phyloP scores from a whole-genome alignment of 2,797 vertebrate species.

The Microctenopoma lineatum region DNA sequence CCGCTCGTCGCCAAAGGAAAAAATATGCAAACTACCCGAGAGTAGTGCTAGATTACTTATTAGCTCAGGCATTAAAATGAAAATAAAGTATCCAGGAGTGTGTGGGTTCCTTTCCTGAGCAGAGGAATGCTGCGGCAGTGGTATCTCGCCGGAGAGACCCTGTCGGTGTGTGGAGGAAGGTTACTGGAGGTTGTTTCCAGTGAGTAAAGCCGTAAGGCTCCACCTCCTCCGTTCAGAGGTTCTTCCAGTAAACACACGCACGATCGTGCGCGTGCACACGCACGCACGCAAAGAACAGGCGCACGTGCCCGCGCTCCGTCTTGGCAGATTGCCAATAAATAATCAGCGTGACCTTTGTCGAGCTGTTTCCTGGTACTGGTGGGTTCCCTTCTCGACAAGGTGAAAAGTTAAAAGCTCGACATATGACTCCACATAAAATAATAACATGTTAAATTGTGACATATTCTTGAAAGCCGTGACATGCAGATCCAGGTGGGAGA shows the following conservation, averaged over 20 bases:
- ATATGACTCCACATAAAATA: slow-evolving; percentile 16
- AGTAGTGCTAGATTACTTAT: slow-evolving; percentile 77
- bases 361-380: slow-evolving; percentile 87
- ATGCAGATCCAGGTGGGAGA: background rate
- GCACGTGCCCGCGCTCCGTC: slow-evolving; percentile 51
- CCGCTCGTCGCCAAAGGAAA: slow-evolving; percentile 57
- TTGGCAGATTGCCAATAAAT: slow-evolving; percentile 83
- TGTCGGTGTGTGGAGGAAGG: slow-evolving; percentile 64
- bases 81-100: slow-evolving; percentile 55
- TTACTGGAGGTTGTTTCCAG: slow-evolving; percentile 79
- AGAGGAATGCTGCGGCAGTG: slow-evolving; percentile 63
- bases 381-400: slow-evolving; percentile 79
- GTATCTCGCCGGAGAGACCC: slow-evolving; percentile 40
- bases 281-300: slow-evolving; percentile 50
- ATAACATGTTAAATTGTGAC: background rate
- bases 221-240: slow-evolving; percentile 76
- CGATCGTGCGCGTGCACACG: slow-evolving; percentile 32
- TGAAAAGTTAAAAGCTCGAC: slow-evolving; percentile 75
- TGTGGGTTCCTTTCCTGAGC: slow-evolving; percentile 43
- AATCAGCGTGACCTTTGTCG: slow-evolving; percentile 83
- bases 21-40: slow-evolving; percentile 78
- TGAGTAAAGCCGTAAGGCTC: slow-evolving; percentile 82
- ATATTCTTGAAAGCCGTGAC: background rate
- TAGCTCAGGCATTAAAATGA: slow-evolving; percentile 82
- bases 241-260: slow-evolving; percentile 82